A percentile compares a stretch with the other conserved stretches of the same genome.
These are phyloP conservation scores for Drosophila bifasciata DNA, from an alignment of 1,140 invertebrate genomes.

Conservation along the genomic window DNA sequence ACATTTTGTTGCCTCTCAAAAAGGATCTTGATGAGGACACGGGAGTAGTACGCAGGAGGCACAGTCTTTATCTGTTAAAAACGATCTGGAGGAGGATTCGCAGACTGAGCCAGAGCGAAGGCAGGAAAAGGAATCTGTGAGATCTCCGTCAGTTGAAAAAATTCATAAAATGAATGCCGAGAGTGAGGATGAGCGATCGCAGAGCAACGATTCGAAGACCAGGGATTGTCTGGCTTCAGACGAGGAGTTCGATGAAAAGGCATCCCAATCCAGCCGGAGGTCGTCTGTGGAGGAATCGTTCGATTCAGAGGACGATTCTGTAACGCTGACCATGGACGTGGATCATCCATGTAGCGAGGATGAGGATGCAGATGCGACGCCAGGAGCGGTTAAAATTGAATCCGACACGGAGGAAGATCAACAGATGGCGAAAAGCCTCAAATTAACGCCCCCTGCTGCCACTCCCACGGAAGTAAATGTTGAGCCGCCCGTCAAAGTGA, in stretches of 20 bases:
- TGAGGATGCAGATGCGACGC: neutral
- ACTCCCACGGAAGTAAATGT: neutral
- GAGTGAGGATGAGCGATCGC: too few species aligned
- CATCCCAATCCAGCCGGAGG: neutral
- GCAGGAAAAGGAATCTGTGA: too few species aligned
- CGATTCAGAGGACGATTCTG: conserved; percentile 33
- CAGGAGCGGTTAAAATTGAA: conserved; percentile 48
- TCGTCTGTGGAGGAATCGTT: conserved; percentile 16
- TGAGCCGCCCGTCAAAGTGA: conserved; percentile 41
- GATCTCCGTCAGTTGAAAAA: too few species aligned
- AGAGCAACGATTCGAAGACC: neutral
- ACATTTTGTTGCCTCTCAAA: too few species aligned
- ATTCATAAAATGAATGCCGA: too few species aligned
- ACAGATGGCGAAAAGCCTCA: neutral
- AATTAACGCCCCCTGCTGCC: neutral
- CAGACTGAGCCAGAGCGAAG: too few species aligned
- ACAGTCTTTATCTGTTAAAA: too few species aligned
- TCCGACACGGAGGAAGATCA: conserved; percentile 45
- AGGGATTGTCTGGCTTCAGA: neutral
- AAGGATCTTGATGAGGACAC: too few species aligned
- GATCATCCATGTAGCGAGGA: conserved; percentile 25
- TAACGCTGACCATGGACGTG: conserved; percentile 44
- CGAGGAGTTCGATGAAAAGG: neutral
- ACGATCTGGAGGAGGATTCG: too few species aligned
- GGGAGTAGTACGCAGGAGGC: too few species aligned